phyloP scores from a whole-genome alignment of 2,113 vertebrate genomes.

The Lagopus leucura region DNA sequence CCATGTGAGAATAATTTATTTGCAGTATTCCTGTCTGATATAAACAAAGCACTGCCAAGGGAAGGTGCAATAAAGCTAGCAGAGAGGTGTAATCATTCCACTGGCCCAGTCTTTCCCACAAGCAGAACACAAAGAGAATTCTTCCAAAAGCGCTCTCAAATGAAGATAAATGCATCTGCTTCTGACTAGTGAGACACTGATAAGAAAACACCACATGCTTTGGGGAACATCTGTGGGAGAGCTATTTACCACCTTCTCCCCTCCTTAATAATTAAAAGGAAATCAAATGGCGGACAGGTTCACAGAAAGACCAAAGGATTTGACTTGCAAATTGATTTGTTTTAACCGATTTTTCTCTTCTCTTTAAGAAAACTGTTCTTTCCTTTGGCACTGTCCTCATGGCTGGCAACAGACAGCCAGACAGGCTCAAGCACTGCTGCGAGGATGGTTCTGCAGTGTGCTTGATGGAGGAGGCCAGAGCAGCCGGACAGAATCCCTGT shows the following conservation, averaged over 20 bases:
- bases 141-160: constrained; percentile 19
- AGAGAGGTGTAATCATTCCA: constrained; percentile 15
- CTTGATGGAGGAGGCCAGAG: neutral
- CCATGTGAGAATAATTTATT: constrained; percentile 28
- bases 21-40: neutral
- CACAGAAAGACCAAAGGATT: neutral
- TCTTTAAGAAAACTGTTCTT: neutral
- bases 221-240: neutral
- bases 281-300: neutral
- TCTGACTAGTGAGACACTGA: neutral
- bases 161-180: constrained; percentile 13
- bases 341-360: neutral
- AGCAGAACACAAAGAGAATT: constrained; percentile 18
- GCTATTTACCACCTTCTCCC: neutral
- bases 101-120: neutral
- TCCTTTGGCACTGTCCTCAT: neutral
- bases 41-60: constrained; percentile 38
- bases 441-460: neutral
- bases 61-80: constrained; percentile 39
- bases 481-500: fast-evolving
- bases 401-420: neutral
- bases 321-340: neutral
- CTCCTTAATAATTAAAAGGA: neutral
- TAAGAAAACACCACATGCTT: constrained; percentile 1
- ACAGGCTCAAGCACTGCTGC: neutral